Evolutionary conservation across 2,888 invertebrate species (phyloP), one percentile per base, ranked within the genome.

Genomic region (Sminthurides aquaticus): DNA sequence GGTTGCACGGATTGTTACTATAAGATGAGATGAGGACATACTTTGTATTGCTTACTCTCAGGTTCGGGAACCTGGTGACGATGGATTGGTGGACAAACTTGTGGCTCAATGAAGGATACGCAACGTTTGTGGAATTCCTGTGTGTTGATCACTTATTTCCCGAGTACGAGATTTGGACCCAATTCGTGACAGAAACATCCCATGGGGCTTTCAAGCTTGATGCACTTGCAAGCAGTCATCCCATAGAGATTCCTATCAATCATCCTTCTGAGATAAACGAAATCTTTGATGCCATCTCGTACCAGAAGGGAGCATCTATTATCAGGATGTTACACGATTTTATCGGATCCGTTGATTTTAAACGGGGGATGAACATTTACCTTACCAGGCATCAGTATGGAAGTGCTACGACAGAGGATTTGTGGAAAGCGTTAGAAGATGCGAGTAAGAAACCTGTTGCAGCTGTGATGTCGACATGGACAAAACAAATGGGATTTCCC

Each of bases 51-150:
- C 27, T 29, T 29, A 8, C 11, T 49, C 8, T 18, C 49, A 59
- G 98, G 97, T 98, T 98, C 80, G 98, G 97, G 8, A 96, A 97
- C 79, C 83, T 97, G 56, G 96, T 96, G 1, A 97, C 97, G 26
- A 97, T 97, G 95, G 92, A 94, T 79, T 95, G 94, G 94, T 96
- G 95, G 95, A 94, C 93, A 1, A 91, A 96, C 80, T 81, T 92
- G 34, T 97, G 96, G 96, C 81, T 97, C 43, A 97, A 97, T 79
- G 96, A 97, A 79, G 96, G 94, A 1, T 94, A 93, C 80, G 97
- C 97, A 0, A 90, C 92, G 0, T 98, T 96, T 83, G 91, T 95
- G 55, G 95, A 97, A 79, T 96, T 91, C 77, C 83, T 96, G 2
- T 95, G 96, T 81, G 91, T 95, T 0, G 89, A 91, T 77, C 87